These are phyloP conservation scores for Salvelinus namaycush DNA, from an alignment of 2,113 vertebrate species.

Conservation along the genomic window DNA sequence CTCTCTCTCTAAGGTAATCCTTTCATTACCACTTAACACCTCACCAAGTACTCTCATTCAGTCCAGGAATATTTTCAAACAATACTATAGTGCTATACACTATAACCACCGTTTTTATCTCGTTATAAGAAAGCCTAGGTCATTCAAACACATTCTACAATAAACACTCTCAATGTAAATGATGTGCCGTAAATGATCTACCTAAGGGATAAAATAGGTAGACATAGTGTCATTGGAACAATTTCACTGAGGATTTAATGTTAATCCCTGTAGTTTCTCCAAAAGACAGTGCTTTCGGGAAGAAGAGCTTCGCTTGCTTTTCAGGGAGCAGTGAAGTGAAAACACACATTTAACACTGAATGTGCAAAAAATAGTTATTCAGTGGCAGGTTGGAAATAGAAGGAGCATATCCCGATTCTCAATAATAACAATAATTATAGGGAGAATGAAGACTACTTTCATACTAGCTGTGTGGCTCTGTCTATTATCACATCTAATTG, in stretches of 20 bases:
- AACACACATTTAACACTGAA: neutral
- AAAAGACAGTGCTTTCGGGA: too few species aligned
- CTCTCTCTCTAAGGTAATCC: neutral
- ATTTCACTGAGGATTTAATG: neutral
- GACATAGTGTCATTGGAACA: too few species aligned
- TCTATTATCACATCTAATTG: neutral
- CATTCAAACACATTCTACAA: too few species aligned
- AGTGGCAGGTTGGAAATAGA: neutral
- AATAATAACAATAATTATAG: neutral
- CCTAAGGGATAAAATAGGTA: too few species aligned
- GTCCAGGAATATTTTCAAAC: too few species aligned
- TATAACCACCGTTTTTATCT: too few species aligned
- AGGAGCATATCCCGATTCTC: neutral
- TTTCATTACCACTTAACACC: too few species aligned
- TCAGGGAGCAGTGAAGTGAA: neutral
- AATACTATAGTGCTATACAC: too few species aligned
- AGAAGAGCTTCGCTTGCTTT: neutral
- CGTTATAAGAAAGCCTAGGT: too few species aligned
- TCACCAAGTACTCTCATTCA: too few species aligned
- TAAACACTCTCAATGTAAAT: too few species aligned
- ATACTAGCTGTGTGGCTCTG: neutral
- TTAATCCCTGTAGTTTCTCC: neutral
- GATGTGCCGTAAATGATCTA: too few species aligned
- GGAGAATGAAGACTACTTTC: neutral
- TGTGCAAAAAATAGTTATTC: neutral